Percentiles rank a stretch among this genome's conserved stretches.
phyloP scores from a whole-genome alignment of 1,140 invertebrate species.

The Diachasmimorpha longicaudata region DNA sequence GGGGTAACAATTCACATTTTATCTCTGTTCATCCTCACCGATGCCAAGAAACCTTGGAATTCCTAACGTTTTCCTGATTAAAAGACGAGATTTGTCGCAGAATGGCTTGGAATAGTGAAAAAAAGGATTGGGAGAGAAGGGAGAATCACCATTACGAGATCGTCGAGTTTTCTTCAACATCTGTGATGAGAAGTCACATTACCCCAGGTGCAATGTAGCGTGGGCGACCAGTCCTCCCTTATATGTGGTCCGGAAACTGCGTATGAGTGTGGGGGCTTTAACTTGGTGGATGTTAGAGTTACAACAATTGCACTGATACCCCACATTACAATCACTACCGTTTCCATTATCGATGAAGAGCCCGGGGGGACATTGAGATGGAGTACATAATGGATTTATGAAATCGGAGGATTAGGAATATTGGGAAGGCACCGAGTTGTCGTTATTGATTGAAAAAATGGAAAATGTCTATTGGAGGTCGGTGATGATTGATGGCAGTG shows the following conservation, averaged over 20 bases:
- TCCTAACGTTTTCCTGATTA: neutral
- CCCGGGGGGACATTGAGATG: too few relatives aligned
- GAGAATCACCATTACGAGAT: neutral
- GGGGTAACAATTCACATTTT: neutral
- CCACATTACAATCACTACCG: neutral
- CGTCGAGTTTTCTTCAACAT: neutral
- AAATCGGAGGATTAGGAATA: too few relatives aligned
- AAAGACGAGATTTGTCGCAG: neutral
- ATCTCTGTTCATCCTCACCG: neutral
- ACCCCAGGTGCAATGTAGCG: conserved; percentile 22
- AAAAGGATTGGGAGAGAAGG: neutral
- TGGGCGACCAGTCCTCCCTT: conserved; percentile 39
- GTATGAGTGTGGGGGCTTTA: conserved; percentile 28
- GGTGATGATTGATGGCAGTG: too few relatives aligned
- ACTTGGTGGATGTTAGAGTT: conserved; percentile 13
- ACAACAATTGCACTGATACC: neutral
- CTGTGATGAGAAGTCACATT: neutral
- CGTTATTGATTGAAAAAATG: too few relatives aligned
- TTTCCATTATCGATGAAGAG: neutral
- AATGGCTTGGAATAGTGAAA: neutral
- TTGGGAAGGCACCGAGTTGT: too few relatives aligned
- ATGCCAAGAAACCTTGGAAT: neutral
- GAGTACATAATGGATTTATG: too few relatives aligned
- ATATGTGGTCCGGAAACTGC: conserved; percentile 16
- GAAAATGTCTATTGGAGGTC: too few relatives aligned